Evolutionary conservation across 2,797 vertebrate genomes (phyloP), one percentile per base, ranked within the genome.

Genomic region (Gorsachius magnificus): DNA sequence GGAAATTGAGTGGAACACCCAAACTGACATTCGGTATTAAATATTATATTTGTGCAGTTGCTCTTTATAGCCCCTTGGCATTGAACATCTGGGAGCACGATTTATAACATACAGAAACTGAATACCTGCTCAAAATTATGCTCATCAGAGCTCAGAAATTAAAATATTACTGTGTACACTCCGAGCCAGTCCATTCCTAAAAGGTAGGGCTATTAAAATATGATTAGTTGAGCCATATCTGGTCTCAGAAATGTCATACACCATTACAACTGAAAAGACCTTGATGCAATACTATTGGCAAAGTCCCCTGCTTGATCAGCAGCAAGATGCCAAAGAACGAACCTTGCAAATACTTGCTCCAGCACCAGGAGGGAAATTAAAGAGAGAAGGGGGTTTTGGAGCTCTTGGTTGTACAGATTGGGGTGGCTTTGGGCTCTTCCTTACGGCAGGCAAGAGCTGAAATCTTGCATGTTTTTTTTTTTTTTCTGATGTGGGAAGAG

Each of bases 1-100:
- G 98, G 98, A 98, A 98, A 98, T 98, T 98, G 98, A 98, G 97
- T 98, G 98, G 98, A 98, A 98, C 98, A 98, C 98, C 97, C 97
- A 96, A 97, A 97, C 98, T 97, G 98, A 98, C 98, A 98, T 98
- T 96, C 58, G 31, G 93, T 98, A 98, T 98, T 98, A 98, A 97
- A 97, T 97, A 97, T 95, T 97, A 84, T 96, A 97, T 97, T 96
- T 96, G 96, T 95, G 83, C 65, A 90, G 97, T 93, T 84, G 92
- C 86, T 97, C 97, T 58, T 91, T 87, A 77, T 91, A 93, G 94
- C 93, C 97, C 45, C 45, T 97, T 96, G 97, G 98, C 97, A 97
- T 89, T 51, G 87, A 91, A 97, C 98, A 98, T 98, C 98, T 98
- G 98, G 97, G 97, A 97, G 96, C 91, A 43, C 92, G 7, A 94